Percentiles rank a stretch among this genome's conserved stretches.
Evolutionary conservation across 2,888 invertebrate species (phyloP).

Genomic region (Schizaphis graminum): DNA sequence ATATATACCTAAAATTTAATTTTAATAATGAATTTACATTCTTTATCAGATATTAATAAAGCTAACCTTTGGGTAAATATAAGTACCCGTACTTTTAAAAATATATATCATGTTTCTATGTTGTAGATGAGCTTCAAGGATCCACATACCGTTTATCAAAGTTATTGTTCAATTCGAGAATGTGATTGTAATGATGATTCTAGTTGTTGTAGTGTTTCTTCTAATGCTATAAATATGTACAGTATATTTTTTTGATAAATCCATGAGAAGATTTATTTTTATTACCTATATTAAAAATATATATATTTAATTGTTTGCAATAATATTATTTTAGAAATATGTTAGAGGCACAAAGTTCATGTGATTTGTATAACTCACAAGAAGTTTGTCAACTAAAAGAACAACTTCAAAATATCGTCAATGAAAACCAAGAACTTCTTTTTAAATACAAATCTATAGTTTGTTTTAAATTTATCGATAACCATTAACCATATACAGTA

Average conservation of each 20-base stretch:
- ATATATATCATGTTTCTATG: not conserved
- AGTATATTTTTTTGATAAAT: not conserved
- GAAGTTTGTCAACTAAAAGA: not conserved
- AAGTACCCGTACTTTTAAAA: not conserved
- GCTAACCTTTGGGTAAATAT: not conserved
- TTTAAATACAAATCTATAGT: not conserved
- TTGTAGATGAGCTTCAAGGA: not conserved
- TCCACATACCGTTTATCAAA: not conserved
- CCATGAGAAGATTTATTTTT: not conserved
- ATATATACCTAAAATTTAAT: not conserved
- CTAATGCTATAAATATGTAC: not conserved
- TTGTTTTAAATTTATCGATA: not conserved
- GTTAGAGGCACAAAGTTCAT: not conserved
- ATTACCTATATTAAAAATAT: too few relatives aligned
- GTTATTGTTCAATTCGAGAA: not conserved
- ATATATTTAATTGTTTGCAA: not conserved
- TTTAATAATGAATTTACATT: not conserved
- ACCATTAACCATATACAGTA: not conserved
- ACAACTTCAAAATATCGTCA: not conserved
- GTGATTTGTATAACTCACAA: not conserved
- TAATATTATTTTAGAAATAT: not conserved
- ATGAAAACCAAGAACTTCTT: constrained; percentile 10
- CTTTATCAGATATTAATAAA: too few relatives aligned
- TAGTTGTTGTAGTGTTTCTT: not conserved
- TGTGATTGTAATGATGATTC: not conserved